Evolutionary conservation across 2,113 vertebrate genomes (phyloP).

Genomic region (Sapajus apella): DNA sequence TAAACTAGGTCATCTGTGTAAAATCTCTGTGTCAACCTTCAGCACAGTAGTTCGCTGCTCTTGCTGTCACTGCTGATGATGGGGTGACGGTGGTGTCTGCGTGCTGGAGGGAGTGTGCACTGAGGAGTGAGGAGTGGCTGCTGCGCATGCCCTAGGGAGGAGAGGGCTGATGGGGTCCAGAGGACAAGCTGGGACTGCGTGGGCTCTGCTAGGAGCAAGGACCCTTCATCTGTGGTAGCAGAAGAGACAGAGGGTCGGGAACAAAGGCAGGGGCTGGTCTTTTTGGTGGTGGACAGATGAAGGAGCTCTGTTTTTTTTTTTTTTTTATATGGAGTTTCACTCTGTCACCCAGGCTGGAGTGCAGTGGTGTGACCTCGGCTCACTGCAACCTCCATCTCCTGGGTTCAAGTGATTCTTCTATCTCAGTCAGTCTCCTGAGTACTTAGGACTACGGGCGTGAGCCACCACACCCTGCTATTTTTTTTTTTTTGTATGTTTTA

Average conservation of each 20-base stretch:
- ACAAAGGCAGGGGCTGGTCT: neutral
- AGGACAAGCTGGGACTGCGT: neutral
- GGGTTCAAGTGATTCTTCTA: too few relatives aligned
- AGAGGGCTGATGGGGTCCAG: neutral
- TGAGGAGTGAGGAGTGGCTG: neutral
- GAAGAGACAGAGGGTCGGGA: neutral
- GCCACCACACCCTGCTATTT: too few relatives aligned
- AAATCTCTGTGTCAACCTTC: neutral
- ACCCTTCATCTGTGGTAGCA: neutral
- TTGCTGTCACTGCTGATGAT: neutral
- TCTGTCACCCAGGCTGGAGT: too few relatives aligned
- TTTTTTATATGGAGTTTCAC: too few relatives aligned
- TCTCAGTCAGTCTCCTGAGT: too few relatives aligned
- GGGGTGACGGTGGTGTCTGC: neutral
- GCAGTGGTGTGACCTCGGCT: too few relatives aligned
- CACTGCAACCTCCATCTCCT: too few relatives aligned
- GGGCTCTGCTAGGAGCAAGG: neutral
- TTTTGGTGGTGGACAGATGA: neutral
- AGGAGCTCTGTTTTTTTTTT: neutral
- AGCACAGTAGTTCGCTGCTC: neutral
- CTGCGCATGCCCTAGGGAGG: too few relatives aligned
- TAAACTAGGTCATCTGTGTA: neutral
- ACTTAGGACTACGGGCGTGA: too few relatives aligned
- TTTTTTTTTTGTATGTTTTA: too few relatives aligned
- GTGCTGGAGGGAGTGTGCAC: too few relatives aligned